Percentiles rank a stretch among this genome's conserved stretches.
phyloP scores from a whole-genome alignment of 1,140 invertebrate species.

The Aplysia californica region DNA sequence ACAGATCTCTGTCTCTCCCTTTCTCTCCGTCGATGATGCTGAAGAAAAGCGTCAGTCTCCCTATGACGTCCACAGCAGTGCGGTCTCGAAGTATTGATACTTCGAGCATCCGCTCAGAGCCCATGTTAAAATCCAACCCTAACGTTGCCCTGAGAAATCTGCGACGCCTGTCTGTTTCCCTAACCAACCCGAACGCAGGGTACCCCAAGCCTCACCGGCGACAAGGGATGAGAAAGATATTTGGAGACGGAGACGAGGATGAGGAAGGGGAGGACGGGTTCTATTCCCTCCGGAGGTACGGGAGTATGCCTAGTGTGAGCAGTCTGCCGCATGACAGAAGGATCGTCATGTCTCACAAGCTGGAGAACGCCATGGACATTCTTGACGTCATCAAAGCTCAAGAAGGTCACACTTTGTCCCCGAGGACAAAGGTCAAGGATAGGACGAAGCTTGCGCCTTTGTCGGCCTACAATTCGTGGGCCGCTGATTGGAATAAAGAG shows the following conservation, averaged over 20 bases:
- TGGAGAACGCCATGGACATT: conserved; percentile 61
- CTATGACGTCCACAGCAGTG: conserved; percentile 8
- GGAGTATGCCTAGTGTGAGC: no score
- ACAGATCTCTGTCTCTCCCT: no score
- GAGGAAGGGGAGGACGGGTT: background rate
- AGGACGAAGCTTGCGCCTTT: conserved; percentile 14
- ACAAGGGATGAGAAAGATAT: no score
- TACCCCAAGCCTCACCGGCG: conserved; percentile 25
- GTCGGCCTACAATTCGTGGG: conserved; percentile 6
- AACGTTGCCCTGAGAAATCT: no score
- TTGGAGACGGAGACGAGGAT: background rate
- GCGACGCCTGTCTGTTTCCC: no score
- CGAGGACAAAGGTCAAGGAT: no score
- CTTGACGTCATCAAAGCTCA: conserved; percentile 46
- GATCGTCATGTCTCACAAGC: conserved; percentile 47
- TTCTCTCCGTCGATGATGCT: no score
- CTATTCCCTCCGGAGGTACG: no score
- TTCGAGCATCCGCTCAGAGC: no score
- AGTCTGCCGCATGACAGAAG: conserved; percentile 18
- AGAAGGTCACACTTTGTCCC: conserved; percentile 41
- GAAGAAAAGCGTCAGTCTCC: no score
- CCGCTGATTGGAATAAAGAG: conserved; percentile 6
- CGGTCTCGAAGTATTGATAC: conserved; percentile 12
- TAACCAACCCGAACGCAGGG: no score
- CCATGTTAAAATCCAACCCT: no score